Base-by-base conservation (phyloP, 1,140 invertebrate genomes). In the Pachypsylla venusta region DNA sequence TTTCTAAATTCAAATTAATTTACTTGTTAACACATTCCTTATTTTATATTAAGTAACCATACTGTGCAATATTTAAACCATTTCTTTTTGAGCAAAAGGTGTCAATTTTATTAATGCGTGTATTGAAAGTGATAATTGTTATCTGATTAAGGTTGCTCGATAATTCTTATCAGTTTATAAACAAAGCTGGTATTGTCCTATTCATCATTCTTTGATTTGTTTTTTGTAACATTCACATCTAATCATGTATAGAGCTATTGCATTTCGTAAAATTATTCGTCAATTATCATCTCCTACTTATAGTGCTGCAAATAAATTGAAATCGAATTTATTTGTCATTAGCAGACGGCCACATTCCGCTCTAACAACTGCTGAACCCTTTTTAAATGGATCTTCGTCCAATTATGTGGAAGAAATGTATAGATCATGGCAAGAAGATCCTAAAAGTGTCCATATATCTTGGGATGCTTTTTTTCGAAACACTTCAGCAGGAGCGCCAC, bases 331-430 rank as follows among this genome's bases (percentile, higher is more conserved):
- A 48, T 48, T n/a, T 48, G 16, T 48, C n/a, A n/a, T 48, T 22
- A 48, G 42, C 22, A 48, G 42, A 7, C 16, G 42, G 22, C 42
- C 16, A n/a, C 42, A 48, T n/a, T 48, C 42, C 42, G 22, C n/a
- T 19, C 7, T 5, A 10, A n/a, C 42, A 48, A 80, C 85, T 27
- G 80, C 87, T 10, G 91, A 95, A 73, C 87, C 89, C 3, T 94
- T 93, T 70, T 79, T 93, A 93, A 93, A 92, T 81, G 91, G 90
- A 61, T 89, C 87, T 67, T 89, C 87, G 48, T 89, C 88, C 14
- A 84, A 85, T 5, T 99, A 99, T 74, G 89, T 99, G 58, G 96
- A 99, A 74, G 93, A 97, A 74, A 98, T 99, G 93, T 99, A 97
- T 76, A 92, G 93, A 73, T 78, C 88, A 53, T 99, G 96, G 96